Evolutionary conservation across 2,888 invertebrate species (phyloP).

Genomic region (Leptothorax acervorum): DNA sequence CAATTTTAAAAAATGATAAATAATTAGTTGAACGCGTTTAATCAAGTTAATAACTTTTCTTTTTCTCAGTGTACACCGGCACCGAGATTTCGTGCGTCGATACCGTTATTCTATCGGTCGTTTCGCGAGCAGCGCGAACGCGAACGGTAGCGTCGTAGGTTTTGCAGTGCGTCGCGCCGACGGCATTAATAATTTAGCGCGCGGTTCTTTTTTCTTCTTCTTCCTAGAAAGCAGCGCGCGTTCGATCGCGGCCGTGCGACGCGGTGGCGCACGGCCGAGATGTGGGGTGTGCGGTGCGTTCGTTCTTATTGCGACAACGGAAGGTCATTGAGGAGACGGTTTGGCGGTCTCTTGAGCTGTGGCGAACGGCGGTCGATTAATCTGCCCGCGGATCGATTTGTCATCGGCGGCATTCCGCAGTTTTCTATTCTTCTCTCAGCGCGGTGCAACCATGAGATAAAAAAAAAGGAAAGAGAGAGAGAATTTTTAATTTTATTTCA

Average conservation of each 20-base stretch:
- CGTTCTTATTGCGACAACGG: conserved; percentile 20
- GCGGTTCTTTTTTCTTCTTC: conserved; percentile 23
- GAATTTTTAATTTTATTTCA: neutral
- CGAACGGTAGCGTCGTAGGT: neutral
- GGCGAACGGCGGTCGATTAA: conserved; percentile 12
- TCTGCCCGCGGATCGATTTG: conserved; percentile 33
- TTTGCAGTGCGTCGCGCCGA: conserved; percentile 35
- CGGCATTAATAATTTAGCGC: conserved; percentile 46
- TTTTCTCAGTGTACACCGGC: neutral
- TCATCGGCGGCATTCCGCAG: neutral
- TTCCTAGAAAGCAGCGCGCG: conserved; percentile 31
- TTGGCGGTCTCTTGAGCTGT: neutral
- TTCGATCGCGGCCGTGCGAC: conserved; percentile 31
- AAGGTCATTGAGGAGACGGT: conserved; percentile 35
- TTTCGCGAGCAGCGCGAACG: neutral
- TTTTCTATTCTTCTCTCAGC: neutral
- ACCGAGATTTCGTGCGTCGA: neutral
- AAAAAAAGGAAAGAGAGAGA: neutral
- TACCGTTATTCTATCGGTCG: neutral
- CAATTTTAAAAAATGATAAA: no score
- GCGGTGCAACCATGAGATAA: neutral
- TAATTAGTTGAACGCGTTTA: no score
- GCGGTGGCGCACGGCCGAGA: conserved; percentile 9
- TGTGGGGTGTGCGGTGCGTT: conserved; percentile 33
- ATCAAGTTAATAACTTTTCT: no score